A percentile compares a stretch with the other conserved stretches of the same genome.
phyloP scores from a whole-genome alignment of 2,797 vertebrate species.

The Coluber constrictor region DNA sequence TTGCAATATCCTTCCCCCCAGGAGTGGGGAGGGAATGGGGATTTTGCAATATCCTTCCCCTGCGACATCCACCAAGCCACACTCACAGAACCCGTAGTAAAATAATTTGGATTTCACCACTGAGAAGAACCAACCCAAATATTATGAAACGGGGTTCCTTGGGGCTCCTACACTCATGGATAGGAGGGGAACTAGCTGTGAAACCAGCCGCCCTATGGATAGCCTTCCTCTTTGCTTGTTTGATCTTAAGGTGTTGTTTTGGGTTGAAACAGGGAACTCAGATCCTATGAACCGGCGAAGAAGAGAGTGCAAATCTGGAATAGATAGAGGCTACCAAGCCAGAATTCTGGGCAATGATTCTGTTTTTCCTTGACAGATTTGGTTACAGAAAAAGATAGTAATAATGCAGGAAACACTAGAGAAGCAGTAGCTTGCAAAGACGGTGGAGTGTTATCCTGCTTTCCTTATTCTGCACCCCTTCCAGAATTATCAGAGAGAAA shows the following conservation, averaged over 20 bases:
- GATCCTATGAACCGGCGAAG: not conserved
- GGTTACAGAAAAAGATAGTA: not conserved
- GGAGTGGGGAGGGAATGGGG: too few relatives aligned
- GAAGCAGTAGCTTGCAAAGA: not conserved
- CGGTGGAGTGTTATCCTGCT: not conserved
- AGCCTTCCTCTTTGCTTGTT: not conserved
- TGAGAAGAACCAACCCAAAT: not conserved
- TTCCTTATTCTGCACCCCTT: not conserved
- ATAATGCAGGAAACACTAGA: not conserved
- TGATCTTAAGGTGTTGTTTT: not conserved
- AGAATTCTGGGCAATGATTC: not conserved
- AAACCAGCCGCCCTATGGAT: not conserved
- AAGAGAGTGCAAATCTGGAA: not conserved
- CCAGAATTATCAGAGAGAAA: not conserved
- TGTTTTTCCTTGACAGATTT: not conserved
- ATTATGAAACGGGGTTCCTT: not conserved
- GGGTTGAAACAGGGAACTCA: not conserved
- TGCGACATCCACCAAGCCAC: too few relatives aligned
- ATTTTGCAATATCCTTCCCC: too few relatives aligned
- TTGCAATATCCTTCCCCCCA: too few relatives aligned
- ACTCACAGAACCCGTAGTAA: too few relatives aligned
- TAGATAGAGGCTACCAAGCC: not conserved
- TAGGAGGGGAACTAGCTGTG: not conserved
- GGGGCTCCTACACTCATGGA: not conserved
- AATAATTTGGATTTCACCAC: too few relatives aligned